phyloP scores from a whole-genome alignment of 2,797 vertebrate genomes.

The Catharus ustulatus region DNA sequence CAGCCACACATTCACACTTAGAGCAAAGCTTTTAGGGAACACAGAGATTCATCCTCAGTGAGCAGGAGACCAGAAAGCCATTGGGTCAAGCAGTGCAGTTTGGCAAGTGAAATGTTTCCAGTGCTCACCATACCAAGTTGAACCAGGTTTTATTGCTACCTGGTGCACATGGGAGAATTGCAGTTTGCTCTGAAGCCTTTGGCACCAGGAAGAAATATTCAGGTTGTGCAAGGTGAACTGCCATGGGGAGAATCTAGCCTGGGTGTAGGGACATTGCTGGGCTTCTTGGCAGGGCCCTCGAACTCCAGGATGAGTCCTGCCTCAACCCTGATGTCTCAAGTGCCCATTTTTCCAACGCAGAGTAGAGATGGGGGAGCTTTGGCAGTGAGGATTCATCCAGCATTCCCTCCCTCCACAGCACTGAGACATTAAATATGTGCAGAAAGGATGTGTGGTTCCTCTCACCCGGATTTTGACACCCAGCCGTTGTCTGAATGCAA shows the following conservation, averaged over 20 bases:
- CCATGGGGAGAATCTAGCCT: not conserved
- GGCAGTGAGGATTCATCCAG: not conserved
- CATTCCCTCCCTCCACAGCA: not conserved
- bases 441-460: not conserved
- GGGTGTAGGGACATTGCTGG: not conserved
- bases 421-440: not conserved
- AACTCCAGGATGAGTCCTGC: not conserved
- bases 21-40: not conserved
- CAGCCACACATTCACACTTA: not conserved
- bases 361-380: not conserved
- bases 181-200: not conserved
- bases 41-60: not conserved
- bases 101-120: not conserved
- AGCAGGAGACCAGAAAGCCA: not conserved
- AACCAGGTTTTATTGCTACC: not conserved
- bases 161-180: not conserved
- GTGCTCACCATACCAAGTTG: rapidly evolving
- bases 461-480: not conserved
- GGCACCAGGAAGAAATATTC: not conserved
- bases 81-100: not conserved
- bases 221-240: not conserved
- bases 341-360: not conserved
- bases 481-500: not conserved
- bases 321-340: not conserved
- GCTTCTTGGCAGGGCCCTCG: not conserved